Base-by-base conservation (phyloP, 2,113 vertebrate genomes). In the Plotosus lineatus region DNA sequence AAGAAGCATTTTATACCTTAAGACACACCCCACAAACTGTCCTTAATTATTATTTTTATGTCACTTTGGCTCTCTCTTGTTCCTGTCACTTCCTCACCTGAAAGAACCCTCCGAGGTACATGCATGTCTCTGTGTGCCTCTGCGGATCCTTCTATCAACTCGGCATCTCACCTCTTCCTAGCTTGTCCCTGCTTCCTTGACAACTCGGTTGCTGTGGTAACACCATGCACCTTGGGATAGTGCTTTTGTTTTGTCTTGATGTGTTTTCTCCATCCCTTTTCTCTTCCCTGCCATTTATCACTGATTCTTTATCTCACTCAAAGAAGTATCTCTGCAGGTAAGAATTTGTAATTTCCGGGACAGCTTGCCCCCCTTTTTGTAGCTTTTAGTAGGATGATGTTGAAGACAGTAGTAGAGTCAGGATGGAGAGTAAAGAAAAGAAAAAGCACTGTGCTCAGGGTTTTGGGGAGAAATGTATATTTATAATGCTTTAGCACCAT, bases 141-240 rank as follows among this genome's bases (percentile, higher is more conserved):
- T 51, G 68, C 50, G 14, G 40, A n/a, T 58, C n/a, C 36, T 72
- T 40, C 53, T 17, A 79, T 56, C 50, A 23, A 65, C 46, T 69
- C 38, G 50, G 42, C 58, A 26, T 53, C 68, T 73, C 82, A 63
- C 80, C 79, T 60, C 58, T 84, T 6, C 44, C 28, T 50, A 28
- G 58, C 60, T 79, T 66, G 60, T 81, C 79, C 56, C 60, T 86
- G 82, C 89, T 90, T 82, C 87, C 80, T 82, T 89, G 90, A 92
- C 86, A 89, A 90, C 90, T 88, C 90, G 88, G 93, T 94, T 94
- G 92, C 93, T 90, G 92, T 86, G 92, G 92, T 88, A 93, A 94
- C 92, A 46, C 84, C 83, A 74, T 77, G 80, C 85, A 81, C 90
- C 92, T 88, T 82, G 89, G 89, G 90, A 92, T 89, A 90, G 83